Evolutionary conservation across 35 echinoderm and acorn worm species (phyloP).

Genomic region (Heliocidaris tuberculata): DNA sequence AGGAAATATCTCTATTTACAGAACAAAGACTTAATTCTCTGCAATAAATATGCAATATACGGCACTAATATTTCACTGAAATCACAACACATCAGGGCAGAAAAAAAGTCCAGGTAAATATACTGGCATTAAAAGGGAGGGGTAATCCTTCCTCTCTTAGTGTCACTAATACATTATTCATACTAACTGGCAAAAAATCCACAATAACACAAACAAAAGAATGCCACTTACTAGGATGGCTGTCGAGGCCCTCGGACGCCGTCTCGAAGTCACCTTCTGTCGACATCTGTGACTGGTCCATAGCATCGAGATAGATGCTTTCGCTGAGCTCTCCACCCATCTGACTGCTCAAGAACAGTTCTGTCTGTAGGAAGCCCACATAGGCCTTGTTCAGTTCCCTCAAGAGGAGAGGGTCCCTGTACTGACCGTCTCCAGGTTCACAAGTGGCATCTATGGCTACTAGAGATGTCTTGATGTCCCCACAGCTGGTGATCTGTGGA

Average conservation of each 20-base stretch:
- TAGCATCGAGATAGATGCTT: constrained; percentile 67
- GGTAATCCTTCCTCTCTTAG: too few relatives aligned
- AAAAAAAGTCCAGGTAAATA: too few relatives aligned
- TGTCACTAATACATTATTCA: too few relatives aligned
- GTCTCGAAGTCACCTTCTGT: constrained; percentile 82
- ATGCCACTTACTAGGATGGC: constrained; percentile 18
- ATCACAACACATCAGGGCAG: too few relatives aligned
- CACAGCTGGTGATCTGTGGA: constrained; percentile 37
- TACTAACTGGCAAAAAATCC: too few relatives aligned
- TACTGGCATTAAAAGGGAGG: too few relatives aligned
- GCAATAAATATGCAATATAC: too few relatives aligned
- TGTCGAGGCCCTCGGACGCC: constrained; percentile 63
- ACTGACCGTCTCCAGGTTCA: constrained; percentile 67
- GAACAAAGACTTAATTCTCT: too few relatives aligned
- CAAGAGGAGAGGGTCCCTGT: constrained; percentile 46
- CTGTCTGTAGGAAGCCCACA: constrained; percentile 62
- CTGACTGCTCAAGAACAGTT: not conserved
- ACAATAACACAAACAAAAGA: too few relatives aligned
- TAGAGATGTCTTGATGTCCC: constrained; percentile 26
- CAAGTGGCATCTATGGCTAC: constrained; percentile 55
- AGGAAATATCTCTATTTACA: too few relatives aligned
- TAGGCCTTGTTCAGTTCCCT: constrained; percentile 85
- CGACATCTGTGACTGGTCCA: constrained; percentile 66
- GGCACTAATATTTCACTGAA: too few relatives aligned
- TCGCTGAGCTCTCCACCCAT: constrained; percentile 40